Percentiles rank a stretch among this genome's conserved stretches.
phyloP scores from a whole-genome alignment of 2,113 vertebrate species.

The Genyomyrus donnyi region DNA sequence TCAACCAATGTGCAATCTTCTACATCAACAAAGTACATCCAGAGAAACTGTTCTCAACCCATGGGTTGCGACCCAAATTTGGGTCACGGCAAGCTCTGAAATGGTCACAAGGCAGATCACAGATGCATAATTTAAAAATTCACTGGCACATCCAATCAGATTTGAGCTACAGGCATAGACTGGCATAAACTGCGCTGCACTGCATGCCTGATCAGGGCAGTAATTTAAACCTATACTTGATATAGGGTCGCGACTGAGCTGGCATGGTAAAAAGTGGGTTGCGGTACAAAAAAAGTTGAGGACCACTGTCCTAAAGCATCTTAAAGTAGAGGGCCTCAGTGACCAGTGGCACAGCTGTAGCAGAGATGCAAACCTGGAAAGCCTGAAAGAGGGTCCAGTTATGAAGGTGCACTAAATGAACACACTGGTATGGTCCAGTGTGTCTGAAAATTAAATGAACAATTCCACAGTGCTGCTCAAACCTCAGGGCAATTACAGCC shows the following conservation, averaged over 20 bases:
- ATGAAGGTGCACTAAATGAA: background rate
- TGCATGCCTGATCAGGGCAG: too few species aligned
- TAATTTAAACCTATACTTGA: too few species aligned
- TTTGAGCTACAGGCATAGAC: too few species aligned
- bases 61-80: too few species aligned
- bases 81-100: too few species aligned
- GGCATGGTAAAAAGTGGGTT: too few species aligned
- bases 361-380: background rate
- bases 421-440: background rate
- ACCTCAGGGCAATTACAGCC: slow-evolving; percentile 1
- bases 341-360: background rate
- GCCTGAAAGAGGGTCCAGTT: background rate
- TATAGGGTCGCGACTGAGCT: too few species aligned
- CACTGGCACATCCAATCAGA: too few species aligned
- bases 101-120: too few species aligned
- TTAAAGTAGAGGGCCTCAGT: background rate
- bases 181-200: too few species aligned
- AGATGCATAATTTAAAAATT: too few species aligned
- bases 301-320: background rate
- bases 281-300: too few species aligned
- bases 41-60: background rate
- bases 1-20: background rate
- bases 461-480: background rate
- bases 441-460: background rate
- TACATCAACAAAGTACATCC: background rate